These are phyloP conservation scores for Poecilia velifera DNA, from an alignment of 2,797 vertebrate species.

Conservation along the genomic window DNA sequence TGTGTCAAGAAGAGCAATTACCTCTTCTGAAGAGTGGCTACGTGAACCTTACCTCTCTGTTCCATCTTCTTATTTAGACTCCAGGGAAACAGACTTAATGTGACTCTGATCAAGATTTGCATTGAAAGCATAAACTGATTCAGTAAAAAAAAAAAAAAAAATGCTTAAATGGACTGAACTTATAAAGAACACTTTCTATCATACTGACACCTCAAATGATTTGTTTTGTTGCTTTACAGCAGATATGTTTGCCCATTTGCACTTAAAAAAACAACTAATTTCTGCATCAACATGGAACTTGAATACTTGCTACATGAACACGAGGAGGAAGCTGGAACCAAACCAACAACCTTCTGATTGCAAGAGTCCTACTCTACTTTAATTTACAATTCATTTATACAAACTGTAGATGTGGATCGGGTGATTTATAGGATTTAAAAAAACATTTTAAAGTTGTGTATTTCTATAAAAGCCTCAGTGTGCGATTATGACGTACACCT, in stretches of 20 bases:
- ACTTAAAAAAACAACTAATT: neutral
- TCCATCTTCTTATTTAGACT: neutral
- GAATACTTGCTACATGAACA: neutral
- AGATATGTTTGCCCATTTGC: neutral
- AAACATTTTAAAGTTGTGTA: neutral
- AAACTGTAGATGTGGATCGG: neutral
- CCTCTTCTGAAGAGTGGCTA: neutral
- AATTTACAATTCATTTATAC: neutral
- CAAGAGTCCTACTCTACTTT: neutral
- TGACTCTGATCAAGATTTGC: neutral
- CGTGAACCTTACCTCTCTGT: neutral
- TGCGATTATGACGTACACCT: neutral
- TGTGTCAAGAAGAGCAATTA: neutral
- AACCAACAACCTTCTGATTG: neutral
- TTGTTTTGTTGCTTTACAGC: neutral
- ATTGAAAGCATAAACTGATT: neutral
- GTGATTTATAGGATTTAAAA: neutral
- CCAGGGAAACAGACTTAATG: neutral
- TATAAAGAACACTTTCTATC: neutral
- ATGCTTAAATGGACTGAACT: neutral
- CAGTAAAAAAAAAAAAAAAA: neutral
- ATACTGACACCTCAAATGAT: neutral
- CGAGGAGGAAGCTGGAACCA: neutral
- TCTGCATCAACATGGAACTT: neutral
- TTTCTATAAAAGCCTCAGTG: neutral